Percentiles rank a stretch among this genome's conserved stretches.
phyloP scores from a whole-genome alignment of 2,888 invertebrate species.

The Sphaerolaimus hirsutus region DNA sequence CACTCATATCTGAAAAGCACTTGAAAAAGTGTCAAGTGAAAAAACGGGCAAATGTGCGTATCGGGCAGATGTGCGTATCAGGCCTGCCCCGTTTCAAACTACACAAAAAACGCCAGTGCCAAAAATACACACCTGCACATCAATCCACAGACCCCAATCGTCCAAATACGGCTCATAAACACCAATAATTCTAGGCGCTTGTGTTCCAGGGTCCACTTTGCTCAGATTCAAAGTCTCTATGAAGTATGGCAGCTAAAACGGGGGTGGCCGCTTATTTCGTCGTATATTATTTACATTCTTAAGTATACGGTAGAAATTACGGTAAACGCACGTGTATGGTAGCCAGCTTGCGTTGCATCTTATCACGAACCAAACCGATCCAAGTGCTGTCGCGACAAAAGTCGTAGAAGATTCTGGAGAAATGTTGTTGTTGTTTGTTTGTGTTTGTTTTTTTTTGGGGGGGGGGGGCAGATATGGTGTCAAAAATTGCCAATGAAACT shows the following conservation, averaged over 20 bases:
- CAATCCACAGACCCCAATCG: slow-evolving; percentile 63
- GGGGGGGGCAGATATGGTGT: background rate
- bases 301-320: background rate
- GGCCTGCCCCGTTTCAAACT: too few relatives aligned
- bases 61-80: too few relatives aligned
- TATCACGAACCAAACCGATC: slow-evolving; percentile 44
- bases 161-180: slow-evolving; percentile 41
- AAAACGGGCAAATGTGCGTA: too few relatives aligned
- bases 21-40: too few relatives aligned
- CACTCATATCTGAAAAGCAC: too few relatives aligned
- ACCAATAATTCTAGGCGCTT: slow-evolving; percentile 14
- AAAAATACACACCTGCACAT: slow-evolving; percentile 37
- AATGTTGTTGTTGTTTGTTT: too few relatives aligned
- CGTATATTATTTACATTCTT: background rate
- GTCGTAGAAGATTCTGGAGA: slow-evolving; percentile 48
- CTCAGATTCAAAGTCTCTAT: slow-evolving; percentile 52
- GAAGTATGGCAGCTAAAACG: slow-evolving; percentile 48
- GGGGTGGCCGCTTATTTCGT: background rate
- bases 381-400: slow-evolving; percentile 48
- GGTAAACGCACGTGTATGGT: slow-evolving; percentile 46
- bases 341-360: slow-evolving; percentile 59
- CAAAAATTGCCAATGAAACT: too few relatives aligned
- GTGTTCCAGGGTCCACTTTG: slow-evolving; percentile 17
- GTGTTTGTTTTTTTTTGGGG: too few relatives aligned
- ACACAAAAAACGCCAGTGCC: background rate